A percentile compares a stretch with the other conserved stretches of the same genome.
phyloP scores from a whole-genome alignment of 2,113 vertebrate species.

The Gorsachius goisagi region DNA sequence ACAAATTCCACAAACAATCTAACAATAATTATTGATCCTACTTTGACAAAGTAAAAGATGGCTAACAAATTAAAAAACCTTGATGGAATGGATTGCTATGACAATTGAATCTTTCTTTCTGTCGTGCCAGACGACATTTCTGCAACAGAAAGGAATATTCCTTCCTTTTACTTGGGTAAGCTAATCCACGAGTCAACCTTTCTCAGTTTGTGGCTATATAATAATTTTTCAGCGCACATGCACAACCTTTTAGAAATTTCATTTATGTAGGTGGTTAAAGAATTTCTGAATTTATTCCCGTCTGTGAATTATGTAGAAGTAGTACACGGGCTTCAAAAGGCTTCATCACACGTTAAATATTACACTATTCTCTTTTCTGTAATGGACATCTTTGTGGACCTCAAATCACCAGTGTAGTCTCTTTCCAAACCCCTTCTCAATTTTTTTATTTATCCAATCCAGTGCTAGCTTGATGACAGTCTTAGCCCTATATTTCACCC shows the following conservation, averaged over 20 bases:
- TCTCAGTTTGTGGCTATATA: not conserved
- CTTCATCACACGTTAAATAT: not conserved
- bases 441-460: not conserved
- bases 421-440: not conserved
- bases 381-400: not conserved
- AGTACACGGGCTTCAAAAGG: not conserved
- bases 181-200: not conserved
- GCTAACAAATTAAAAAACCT: not conserved
- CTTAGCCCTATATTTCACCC: not conserved
- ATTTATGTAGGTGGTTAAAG: rapidly evolving
- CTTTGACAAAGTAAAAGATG: not conserved
- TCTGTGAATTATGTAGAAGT: not conserved
- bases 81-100: not conserved
- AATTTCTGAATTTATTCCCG: not conserved
- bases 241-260: not conserved
- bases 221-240: not conserved
- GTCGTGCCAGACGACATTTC: not conserved
- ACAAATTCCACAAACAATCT: not conserved
- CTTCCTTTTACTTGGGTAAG: not conserved
- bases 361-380: not conserved
- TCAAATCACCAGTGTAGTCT: not conserved
- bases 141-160: not conserved
- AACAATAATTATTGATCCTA: not conserved
- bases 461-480: not conserved
- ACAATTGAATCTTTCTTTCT: not conserved